Evolutionary conservation across 2,797 vertebrate species (phyloP).

Genomic region (Gastrophryne carolinensis): DNA sequence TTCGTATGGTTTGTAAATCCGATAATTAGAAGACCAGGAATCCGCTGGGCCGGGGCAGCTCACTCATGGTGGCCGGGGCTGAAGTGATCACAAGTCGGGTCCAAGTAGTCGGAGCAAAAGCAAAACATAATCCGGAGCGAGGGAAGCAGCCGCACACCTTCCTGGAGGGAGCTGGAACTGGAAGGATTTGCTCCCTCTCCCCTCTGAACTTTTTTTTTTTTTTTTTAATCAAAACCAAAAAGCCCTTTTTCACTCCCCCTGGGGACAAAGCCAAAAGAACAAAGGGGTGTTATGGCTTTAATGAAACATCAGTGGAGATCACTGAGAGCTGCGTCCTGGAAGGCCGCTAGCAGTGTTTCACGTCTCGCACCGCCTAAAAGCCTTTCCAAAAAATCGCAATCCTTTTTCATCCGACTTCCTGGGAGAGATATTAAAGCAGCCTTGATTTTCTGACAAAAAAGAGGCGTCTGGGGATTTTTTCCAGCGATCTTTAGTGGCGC

Average conservation of each 20-base stretch:
- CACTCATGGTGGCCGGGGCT: conserved; percentile 17
- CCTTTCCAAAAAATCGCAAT: not conserved
- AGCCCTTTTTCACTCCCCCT: conserved; percentile 50
- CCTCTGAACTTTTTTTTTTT: conserved; percentile 47
- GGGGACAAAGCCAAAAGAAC: conserved; percentile 53
- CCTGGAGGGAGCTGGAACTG: conserved; percentile 30
- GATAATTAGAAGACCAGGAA: not conserved
- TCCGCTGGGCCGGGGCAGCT: conserved; percentile 16
- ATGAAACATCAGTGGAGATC: conserved; percentile 54
- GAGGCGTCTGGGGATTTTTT: not conserved
- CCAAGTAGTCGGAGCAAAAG: conserved; percentile 3
- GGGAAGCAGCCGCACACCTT: conserved; percentile 29
- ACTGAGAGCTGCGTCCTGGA: conserved; percentile 46
- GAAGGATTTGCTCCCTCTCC: conserved; percentile 39
- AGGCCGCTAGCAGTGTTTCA: not conserved
- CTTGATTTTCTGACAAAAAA: not conserved
- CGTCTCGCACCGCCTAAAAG: not conserved
- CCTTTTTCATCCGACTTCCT: not conserved
- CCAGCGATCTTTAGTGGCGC: not conserved
- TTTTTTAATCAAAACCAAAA: conserved; percentile 55
- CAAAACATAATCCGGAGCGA: conserved; percentile 26
- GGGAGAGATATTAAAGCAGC: not conserved
- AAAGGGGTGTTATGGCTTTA: conserved; percentile 54
- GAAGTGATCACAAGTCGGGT: conserved; percentile 7
- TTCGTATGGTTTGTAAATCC: too few relatives aligned